A percentile compares a stretch with the other conserved stretches of the same genome.
These are phyloP conservation scores for Dolichomitus sp. DNA, from an alignment of 2,888 invertebrate genomes.

Conservation along the genomic window DNA sequence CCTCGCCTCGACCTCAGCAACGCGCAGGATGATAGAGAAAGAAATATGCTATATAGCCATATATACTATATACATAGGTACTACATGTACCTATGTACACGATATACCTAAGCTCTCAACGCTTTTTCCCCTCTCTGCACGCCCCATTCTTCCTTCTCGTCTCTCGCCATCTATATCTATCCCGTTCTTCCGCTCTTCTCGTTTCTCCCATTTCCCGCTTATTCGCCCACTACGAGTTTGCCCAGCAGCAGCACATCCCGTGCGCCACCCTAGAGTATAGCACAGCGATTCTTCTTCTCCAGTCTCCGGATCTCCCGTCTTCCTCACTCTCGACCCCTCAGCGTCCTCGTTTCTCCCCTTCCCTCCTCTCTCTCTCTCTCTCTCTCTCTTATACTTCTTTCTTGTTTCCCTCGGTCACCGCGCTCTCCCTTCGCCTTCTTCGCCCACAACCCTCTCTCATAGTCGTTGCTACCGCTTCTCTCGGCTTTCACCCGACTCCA, in stretches of 20 bases:
- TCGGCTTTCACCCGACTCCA: constrained; percentile 72
- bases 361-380: constrained; percentile 56
- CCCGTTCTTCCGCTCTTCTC: constrained; percentile 26
- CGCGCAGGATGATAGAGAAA: constrained; percentile 48
- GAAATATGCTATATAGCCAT: constrained; percentile 32
- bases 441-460: constrained; percentile 37
- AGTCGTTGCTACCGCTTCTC: constrained; percentile 16
- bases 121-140: constrained; percentile 57
- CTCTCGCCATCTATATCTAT: constrained; percentile 49
- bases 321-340: constrained; percentile 29
- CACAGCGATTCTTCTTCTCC: constrained; percentile 53
- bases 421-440: constrained; percentile 31
- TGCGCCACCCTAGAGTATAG: constrained; percentile 4
- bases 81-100: constrained; percentile 40
- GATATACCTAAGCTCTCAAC: constrained; percentile 61
- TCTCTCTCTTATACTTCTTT: constrained; percentile 53
- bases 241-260: constrained; percentile 33
- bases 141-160: constrained; percentile 62
- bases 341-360: constrained; percentile 52
- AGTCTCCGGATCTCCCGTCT: constrained; percentile 29
- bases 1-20: constrained; percentile 16
- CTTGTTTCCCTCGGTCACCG: constrained; percentile 50
- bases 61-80: constrained; percentile 27
- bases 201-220: constrained; percentile 31
- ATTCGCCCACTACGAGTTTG: constrained; percentile 28